Percentiles rank a stretch among this genome's conserved stretches.
phyloP scores from a whole-genome alignment of 2,113 vertebrate genomes.

The Mirza zaza region DNA sequence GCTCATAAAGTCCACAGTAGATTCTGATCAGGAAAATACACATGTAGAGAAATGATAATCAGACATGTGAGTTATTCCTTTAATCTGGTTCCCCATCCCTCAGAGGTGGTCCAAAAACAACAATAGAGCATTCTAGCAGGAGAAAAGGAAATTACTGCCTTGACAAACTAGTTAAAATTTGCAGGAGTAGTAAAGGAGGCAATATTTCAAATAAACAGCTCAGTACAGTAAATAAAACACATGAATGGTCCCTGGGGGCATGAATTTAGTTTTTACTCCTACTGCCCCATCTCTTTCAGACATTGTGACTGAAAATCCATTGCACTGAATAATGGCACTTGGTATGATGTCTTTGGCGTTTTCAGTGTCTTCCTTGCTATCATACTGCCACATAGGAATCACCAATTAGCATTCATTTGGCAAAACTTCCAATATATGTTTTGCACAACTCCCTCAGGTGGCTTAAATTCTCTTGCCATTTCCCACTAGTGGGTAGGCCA shows the following conservation, averaged over 20 bases:
- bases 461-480: background rate
- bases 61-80: background rate
- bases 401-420: background rate
- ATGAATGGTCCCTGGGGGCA: background rate
- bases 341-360: background rate
- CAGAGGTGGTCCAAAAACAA: background rate
- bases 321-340: no score
- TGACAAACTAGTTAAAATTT: background rate
- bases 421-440: background rate
- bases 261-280: background rate
- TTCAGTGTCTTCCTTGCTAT: background rate
- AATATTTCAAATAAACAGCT: background rate
- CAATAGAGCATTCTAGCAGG: background rate
- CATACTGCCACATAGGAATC: background rate
- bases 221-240: background rate
- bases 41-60: background rate
- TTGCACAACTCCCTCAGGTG: background rate
- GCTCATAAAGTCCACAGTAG: background rate
- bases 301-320: background rate
- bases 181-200: background rate
- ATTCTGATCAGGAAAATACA: background rate
- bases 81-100: background rate
- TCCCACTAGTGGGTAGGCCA: background rate
- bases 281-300: background rate
- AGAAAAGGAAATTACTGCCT: background rate